phyloP scores from a whole-genome alignment of 2,888 invertebrate genomes.

The Campoplex capitator region DNA sequence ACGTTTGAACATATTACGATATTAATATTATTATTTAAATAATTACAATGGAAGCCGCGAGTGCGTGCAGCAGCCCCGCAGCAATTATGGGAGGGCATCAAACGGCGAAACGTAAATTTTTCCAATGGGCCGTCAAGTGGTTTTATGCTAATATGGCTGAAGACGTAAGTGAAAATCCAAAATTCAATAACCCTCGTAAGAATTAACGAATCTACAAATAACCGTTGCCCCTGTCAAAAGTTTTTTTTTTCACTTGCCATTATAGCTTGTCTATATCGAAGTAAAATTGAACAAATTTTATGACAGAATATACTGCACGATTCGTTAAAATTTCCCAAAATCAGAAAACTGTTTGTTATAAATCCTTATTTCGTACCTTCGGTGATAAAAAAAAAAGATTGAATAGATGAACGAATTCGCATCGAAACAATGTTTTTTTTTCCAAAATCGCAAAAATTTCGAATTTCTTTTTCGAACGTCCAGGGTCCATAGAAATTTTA shows the following conservation, averaged over 20 bases:
- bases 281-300: neutral
- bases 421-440: neutral
- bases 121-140: slow-evolving; percentile 78
- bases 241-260: neutral
- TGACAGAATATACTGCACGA: neutral
- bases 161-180: slow-evolving; percentile 68
- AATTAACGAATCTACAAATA: neutral
- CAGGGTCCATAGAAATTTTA: neutral
- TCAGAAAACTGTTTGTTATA: neutral
- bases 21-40: neutral
- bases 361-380: neutral
- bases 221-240: neutral
- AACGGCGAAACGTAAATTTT: slow-evolving; percentile 72
- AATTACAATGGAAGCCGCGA: slow-evolving; percentile 26
- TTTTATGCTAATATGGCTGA: slow-evolving; percentile 71
- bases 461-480: neutral
- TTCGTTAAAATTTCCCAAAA: no score
- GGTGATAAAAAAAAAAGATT: neutral
- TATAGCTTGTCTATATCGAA: neutral
- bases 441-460: neutral
- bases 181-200: neutral
- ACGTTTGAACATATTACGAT: neutral
- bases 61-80: slow-evolving; percentile 22
- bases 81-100: slow-evolving; percentile 26
- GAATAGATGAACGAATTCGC: neutral